Evolutionary conservation across 2,888 invertebrate species (phyloP), one percentile per base, ranked within the genome.

Genomic region (Ophion costatus): DNA sequence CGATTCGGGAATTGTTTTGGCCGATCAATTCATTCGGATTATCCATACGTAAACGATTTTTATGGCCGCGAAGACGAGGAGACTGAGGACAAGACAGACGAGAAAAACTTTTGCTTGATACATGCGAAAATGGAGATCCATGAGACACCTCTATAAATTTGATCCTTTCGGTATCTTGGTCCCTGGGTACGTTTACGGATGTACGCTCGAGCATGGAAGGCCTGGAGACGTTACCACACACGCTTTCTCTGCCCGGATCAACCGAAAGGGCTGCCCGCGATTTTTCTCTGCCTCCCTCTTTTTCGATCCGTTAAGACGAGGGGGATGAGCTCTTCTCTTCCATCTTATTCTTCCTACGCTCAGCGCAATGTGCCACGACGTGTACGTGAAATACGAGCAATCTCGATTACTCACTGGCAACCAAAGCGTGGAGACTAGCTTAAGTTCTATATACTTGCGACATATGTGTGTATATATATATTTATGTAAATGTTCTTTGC

Each of bases 41-140:
- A 86, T 84, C 20, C 75, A 59, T 17, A 74, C 33, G 73, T 84
- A 87, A 9, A 85, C 20, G 0, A 77, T 59, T 22, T 77, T 87
- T 14, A 87, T 75, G 17, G 82, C 67, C 59, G 82, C 42, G 77
- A 85, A 86, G 3, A 87, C 81, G 42, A 85, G 51, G 24, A 84
- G 51, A 20, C 80, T 83, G 20, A 87, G 73, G 5, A 84, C 42
- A 56, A 87, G 38, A 45, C 84, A 84, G 38, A 79, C 59, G 61
- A 87, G 14, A 64, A 84, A 71, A 24, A 80, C 79, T 61, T 66
- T 57, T n/a, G 71, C 56, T 57, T 87, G 86, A 86, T 86, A 84
- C 86, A 86, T 87, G 17, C 61, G 78, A 38, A 20, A 74, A 42
- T 20, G 33, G 17, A 17, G 14, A 24, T 45, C 11, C 14, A 45